Evolutionary conservation across 2,888 invertebrate genomes (phyloP).

Genomic region (Gari tellinella): DNA sequence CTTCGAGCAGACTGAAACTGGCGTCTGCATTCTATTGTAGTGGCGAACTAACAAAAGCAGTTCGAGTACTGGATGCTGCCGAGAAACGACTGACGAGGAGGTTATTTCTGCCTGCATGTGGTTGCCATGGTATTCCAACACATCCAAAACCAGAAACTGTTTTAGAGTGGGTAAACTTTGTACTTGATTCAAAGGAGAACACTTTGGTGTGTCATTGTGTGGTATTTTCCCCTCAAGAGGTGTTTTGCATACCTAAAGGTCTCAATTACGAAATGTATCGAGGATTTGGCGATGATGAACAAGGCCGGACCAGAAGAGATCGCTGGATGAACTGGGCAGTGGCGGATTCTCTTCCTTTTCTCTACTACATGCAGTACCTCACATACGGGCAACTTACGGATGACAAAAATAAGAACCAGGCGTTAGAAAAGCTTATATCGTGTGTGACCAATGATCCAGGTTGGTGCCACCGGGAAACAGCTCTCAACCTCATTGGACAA

Average conservation of each 20-base stretch:
- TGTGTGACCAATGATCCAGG: not conserved
- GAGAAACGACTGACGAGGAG: no score
- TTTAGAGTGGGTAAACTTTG: no score
- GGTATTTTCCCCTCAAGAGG: no score
- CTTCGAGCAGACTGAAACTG: no score
- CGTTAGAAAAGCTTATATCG: not conserved
- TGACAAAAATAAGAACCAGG: not conserved
- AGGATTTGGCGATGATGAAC: not conserved
- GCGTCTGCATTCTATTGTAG: no score
- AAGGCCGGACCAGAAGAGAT: not conserved
- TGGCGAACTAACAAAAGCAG: no score
- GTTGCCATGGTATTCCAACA: no score
- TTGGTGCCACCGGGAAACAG: conserved; percentile 19
- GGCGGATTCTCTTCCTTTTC: conserved; percentile 21
- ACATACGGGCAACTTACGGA: conserved; percentile 15
- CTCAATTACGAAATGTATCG: not conserved
- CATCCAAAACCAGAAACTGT: no score
- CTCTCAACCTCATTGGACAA: conserved; percentile 17
- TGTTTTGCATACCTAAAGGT: conserved; percentile 7
- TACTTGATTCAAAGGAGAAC: no score
- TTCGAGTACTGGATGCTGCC: no score
- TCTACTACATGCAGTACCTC: conserved; percentile 23
- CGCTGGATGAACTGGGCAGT: conserved; percentile 17
- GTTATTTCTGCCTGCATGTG: no score
- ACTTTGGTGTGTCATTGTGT: no score